Base-by-base conservation (phyloP, 2,797 vertebrate genomes). In the Enteromius anoplus region DNA sequence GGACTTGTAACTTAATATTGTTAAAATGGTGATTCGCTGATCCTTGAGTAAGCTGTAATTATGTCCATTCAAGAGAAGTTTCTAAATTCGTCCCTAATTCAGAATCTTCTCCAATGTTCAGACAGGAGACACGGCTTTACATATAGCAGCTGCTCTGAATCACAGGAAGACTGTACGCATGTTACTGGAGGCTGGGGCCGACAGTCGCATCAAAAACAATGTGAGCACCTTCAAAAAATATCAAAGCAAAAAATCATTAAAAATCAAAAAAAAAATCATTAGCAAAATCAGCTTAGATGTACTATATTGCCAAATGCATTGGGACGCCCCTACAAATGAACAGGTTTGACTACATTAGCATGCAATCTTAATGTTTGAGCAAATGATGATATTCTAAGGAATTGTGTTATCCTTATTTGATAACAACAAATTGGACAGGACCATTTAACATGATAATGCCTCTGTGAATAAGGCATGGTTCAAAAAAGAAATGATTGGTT, bases 151-250 rank as follows among this genome's bases (percentile, higher is more conserved):
- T 82, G 94, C 96, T 64, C 93, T 99, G 47, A 99, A 98, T 89
- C 98, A 99, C 90, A 98, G 96, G 93, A 99, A 98, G 90, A 96
- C 96, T 9, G 96, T 94, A 9, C 96, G 97, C 88, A 91, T 97
- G 84, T 91, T 99, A 87, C 92, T 99, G 91, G 97, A 99, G 93
- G 96, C 97, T 1, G 98, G 98, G 26, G 96, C 97, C 45, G 97
- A 99, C 85, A 91, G 93, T 23, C 92, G 91, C 1, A 81, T 96
- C 84, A 91, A 94, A 84, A 99, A 99, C 91, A 96, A 94, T 12
- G 97, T 99, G 93, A 96, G 96, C 87, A 64, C 84, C 90, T 4
- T 23, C 53, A 73, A 1, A n/a, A n/a, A n/a, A n/a, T n/a, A n/a
- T n/a, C n/a, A n/a, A n/a, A n/a, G n/a, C n/a, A n/a, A n/a, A n/a